A percentile compares a stretch with the other conserved stretches of the same genome.
These are phyloP conservation scores for Mycteria americana DNA, from an alignment of 2,797 vertebrate species.

Conservation along the genomic window DNA sequence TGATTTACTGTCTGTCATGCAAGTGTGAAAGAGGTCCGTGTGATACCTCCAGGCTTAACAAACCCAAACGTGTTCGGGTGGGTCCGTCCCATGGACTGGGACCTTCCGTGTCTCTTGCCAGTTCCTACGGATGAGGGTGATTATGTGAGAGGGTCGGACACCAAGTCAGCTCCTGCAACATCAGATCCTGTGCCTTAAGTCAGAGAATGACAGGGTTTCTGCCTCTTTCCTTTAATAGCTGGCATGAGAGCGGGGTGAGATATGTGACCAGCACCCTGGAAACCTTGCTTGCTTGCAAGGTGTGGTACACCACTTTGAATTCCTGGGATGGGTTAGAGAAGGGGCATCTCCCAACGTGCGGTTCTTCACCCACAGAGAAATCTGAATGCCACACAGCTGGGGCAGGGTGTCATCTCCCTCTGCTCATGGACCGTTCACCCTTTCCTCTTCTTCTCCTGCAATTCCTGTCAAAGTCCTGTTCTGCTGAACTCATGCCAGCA, in stretches of 20 bases:
- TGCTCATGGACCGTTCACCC: background rate
- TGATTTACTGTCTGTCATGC: background rate
- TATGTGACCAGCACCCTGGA: background rate
- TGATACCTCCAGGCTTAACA: background rate
- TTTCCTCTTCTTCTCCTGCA: background rate
- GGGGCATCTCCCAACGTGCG: fast-evolving
- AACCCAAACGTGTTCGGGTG: fast-evolving
- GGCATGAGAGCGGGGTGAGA: background rate
- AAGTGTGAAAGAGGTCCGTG: background rate
- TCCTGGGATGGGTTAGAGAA: background rate
- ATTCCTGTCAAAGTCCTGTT: background rate
- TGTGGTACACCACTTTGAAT: background rate
- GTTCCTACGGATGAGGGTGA: background rate
- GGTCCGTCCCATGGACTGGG: fast-evolving
- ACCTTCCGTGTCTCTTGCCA: fast-evolving
- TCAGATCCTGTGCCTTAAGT: background rate
- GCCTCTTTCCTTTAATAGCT: background rate
- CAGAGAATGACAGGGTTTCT: background rate
- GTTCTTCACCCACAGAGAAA: background rate
- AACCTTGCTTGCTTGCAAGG: fast-evolving
- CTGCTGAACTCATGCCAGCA: background rate
- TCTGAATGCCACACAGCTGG: background rate
- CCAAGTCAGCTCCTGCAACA: background rate
- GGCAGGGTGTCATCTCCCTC: background rate
- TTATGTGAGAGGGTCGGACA: background rate